Conservation (phyloP, 2,888 invertebrate species). For the Ditula angustiorana region DNA sequence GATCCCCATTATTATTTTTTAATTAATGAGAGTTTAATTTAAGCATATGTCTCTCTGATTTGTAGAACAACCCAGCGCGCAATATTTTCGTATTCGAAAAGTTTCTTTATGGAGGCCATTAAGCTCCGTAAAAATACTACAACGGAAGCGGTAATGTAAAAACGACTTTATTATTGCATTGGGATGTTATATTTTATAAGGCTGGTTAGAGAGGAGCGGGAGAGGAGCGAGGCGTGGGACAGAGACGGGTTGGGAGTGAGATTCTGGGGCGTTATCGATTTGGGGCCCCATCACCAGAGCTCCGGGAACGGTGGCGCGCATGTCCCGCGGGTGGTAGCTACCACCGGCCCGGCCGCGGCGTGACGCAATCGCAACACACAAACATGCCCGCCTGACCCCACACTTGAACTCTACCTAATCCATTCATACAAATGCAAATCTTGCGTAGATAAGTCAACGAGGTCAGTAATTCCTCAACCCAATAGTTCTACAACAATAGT, state of each 20-base stretch:
- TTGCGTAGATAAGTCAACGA: neutral
- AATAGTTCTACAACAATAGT: neutral
- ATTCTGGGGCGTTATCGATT: conserved; percentile 82
- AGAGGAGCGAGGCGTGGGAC: conserved; percentile 61
- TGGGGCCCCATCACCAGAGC: conserved; percentile 72
- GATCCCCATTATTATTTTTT: neutral
- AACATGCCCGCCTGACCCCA: conserved; percentile 34
- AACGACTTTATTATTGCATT: conserved; percentile 78
- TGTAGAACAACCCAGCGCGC: conserved; percentile 57
- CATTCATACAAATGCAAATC: conserved; percentile 6
- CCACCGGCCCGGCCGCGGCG: conserved; percentile 26
- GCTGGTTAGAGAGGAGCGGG: conserved; percentile 64
- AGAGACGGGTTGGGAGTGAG: conserved; percentile 64
- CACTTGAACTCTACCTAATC: conserved; percentile 27
- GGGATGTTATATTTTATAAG: conserved; percentile 79
- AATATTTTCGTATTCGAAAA: conserved; percentile 64
- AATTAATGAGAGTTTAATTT: neutral
- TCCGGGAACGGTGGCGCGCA: conserved; percentile 69
- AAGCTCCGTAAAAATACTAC: conserved; percentile 69
- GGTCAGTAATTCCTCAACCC: neutral
- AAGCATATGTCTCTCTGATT: conserved; percentile 51
- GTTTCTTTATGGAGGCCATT: conserved; percentile 75
- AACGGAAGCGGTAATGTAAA: conserved; percentile 69
- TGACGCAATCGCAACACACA: conserved; percentile 38
- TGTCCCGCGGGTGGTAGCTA: conserved; percentile 53